Conservation (phyloP, 2,888 invertebrate genomes). For the Liposcelis brunnea region DNA sequence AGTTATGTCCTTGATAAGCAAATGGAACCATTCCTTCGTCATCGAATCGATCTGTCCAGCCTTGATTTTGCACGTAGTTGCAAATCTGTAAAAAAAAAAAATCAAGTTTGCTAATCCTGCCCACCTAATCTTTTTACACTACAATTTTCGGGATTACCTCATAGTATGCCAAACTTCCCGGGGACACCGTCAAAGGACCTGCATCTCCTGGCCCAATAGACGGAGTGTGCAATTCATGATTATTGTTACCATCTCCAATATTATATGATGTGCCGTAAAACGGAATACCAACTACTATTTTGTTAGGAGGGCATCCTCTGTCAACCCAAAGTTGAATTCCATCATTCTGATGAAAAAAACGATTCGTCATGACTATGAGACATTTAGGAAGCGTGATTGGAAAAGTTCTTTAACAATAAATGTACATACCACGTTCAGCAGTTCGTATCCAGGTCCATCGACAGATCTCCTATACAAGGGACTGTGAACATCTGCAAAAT, state of each 20-base stretch:
- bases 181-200: slow-evolving; percentile 69
- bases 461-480: slow-evolving; percentile 70
- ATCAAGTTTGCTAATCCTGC: too few species aligned
- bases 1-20: slow-evolving; percentile 65
- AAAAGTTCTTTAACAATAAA: too few species aligned
- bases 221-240: slow-evolving; percentile 67
- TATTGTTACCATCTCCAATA: slow-evolving; percentile 58
- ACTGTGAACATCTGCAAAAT: slow-evolving; percentile 78
- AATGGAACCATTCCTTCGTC: slow-evolving; percentile 67
- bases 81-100: too few species aligned
- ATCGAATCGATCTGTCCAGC: slow-evolving; percentile 76
- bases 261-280: slow-evolving; percentile 80
- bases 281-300: slow-evolving; percentile 73
- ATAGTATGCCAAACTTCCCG: slow-evolving; percentile 74
- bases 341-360: too few species aligned
- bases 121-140: too few species aligned
- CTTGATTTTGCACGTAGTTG: slow-evolving; percentile 47
- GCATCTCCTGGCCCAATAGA: slow-evolving; percentile 77
- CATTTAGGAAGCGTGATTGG: too few species aligned
- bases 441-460: slow-evolving; percentile 79
- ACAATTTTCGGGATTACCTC: too few species aligned
- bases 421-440: slow-evolving; percentile 74
- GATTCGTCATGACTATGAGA: too few species aligned
- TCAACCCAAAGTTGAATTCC: slow-evolving; percentile 80
- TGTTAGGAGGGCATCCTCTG: slow-evolving; percentile 72